These are phyloP conservation scores for Polyommatus iphigenia DNA, from an alignment of 2,888 invertebrate species.

Conservation along the genomic window DNA sequence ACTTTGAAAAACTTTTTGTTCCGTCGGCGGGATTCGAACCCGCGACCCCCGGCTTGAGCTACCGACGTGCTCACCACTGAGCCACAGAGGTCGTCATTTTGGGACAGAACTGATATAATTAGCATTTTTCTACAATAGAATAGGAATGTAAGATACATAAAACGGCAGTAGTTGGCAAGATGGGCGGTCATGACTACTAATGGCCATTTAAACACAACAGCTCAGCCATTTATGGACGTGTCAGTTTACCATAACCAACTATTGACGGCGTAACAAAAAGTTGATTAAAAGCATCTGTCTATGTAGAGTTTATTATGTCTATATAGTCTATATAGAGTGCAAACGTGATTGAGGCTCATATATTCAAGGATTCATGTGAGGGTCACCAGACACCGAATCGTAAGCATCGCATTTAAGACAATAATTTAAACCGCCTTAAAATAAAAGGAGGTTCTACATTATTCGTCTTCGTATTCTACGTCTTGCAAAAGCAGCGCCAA, in stretches of 20 bases:
- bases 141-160: not conserved
- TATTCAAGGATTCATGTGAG: not conserved
- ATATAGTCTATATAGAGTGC: no score
- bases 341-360: not conserved
- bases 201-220: not conserved
- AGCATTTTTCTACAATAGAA: slow-evolving; percentile 9
- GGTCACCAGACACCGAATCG: not conserved
- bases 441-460: no score
- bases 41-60: no score
- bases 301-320: no score
- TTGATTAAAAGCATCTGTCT: not conserved
- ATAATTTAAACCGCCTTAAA: no score
- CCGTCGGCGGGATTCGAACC: no score
- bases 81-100: no score
- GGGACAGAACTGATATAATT: not conserved
- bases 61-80: no score
- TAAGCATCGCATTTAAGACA: no score
- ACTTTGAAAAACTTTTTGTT: no score
- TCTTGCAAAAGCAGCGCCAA: no score
- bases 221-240: not conserved
- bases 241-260: not conserved
- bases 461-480: no score
- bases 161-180: not conserved
- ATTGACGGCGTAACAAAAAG: not conserved
- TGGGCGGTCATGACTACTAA: not conserved